These are phyloP conservation scores for Amitus sp. DNA, from an alignment of 2,888 invertebrate genomes.

Conservation along the genomic window DNA sequence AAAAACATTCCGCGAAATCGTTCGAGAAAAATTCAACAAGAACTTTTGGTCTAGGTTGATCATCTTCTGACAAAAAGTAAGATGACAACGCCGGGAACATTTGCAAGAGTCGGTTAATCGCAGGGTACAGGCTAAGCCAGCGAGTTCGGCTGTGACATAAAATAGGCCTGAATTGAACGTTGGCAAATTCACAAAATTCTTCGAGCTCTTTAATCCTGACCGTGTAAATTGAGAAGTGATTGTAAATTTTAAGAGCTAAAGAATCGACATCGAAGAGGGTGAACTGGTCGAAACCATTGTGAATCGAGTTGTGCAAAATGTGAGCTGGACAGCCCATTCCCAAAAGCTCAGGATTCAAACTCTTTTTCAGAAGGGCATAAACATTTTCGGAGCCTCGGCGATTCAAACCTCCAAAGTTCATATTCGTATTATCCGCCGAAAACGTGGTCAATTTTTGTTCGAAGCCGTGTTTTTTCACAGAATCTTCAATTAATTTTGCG, in stretches of 20 bases:
- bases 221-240: constrained; percentile 41
- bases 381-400: no score
- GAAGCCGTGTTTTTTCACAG: constrained; percentile 13
- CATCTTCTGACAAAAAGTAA: no score
- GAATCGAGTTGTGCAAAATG: no score
- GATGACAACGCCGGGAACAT: constrained; percentile 28
- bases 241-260: constrained; percentile 38
- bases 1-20: constrained; percentile 34
- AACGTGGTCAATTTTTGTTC: constrained; percentile 42
- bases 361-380: no score
- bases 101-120: constrained; percentile 36
- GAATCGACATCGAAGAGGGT: constrained; percentile 39
- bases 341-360: no score
- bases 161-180: constrained; percentile 31
- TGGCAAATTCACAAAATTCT: constrained; percentile 39
- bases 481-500: constrained; percentile 40
- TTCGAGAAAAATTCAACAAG: no score
- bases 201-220: constrained; percentile 40
- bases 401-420: no score
- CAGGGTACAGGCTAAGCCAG: constrained; percentile 40
- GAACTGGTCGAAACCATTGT: no score
- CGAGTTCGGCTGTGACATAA: no score
- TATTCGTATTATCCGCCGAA: no score
- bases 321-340: constrained; percentile 44
- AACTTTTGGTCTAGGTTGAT: no score